Evolutionary conservation across 2,888 invertebrate species (phyloP).

Genomic region (Acronicta leporina): DNA sequence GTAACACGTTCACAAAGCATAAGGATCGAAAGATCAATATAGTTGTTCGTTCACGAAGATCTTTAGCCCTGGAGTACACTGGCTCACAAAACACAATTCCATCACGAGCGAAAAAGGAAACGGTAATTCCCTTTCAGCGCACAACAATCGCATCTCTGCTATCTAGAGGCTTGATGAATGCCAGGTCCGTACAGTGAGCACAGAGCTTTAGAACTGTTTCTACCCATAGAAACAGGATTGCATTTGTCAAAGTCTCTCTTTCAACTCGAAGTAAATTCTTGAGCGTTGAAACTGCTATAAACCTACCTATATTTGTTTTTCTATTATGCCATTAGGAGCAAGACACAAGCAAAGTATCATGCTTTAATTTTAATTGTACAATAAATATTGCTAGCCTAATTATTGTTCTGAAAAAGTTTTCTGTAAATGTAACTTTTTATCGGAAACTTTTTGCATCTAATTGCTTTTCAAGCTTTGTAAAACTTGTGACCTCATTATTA

Average conservation of each 20-base stretch:
- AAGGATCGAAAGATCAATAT: constrained; percentile 19
- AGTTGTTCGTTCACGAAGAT: constrained; percentile 16
- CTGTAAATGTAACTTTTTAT: too few relatives aligned
- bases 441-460: too few relatives aligned
- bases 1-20: constrained; percentile 7
- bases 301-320: too few relatives aligned
- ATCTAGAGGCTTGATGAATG: constrained; percentile 43
- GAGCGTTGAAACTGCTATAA: constrained; percentile 4
- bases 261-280: constrained; percentile 16
- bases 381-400: too few relatives aligned
- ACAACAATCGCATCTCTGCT: constrained; percentile 39
- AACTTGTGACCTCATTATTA: too few relatives aligned
- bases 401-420: too few relatives aligned
- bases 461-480: too few relatives aligned
- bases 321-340: too few relatives aligned
- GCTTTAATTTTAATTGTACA: too few relatives aligned
- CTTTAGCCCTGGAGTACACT: constrained; percentile 17
- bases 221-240: constrained; percentile 27
- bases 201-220: constrained; percentile 29
- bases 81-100: constrained; percentile 27
- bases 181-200: constrained; percentile 27
- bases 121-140: constrained; percentile 42
- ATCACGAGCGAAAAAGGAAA: constrained; percentile 37
- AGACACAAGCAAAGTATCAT: too few relatives aligned
- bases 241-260: constrained; percentile 41